Evolutionary conservation across 2,888 invertebrate genomes (phyloP), one percentile per base, ranked within the genome.

Genomic region (Rugalucina vietnamica): DNA sequence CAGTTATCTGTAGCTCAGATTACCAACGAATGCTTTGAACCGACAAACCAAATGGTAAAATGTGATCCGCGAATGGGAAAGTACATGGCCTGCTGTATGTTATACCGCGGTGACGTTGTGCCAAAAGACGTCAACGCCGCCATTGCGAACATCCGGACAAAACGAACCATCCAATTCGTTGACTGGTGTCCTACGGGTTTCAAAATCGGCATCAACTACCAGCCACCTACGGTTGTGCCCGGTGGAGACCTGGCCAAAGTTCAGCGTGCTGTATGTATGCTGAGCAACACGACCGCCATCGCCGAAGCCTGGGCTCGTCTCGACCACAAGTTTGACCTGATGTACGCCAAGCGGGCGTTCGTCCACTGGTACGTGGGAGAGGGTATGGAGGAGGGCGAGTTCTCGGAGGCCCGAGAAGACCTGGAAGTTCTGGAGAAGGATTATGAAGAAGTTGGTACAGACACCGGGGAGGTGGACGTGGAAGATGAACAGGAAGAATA

Each of bases 241-340:
- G 98, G 98, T 8, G 98, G 98, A 93, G 98, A 98, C 89, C 97
- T 98, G 88, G 95, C 95, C 43, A 95, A 95, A 90, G 95, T 95
- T 10, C 94, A 94, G 76, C 89, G 95, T 81, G 95, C 95, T 37
- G 93, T 95, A 12, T 97, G 97, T 83, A 98, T 98, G 97, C 96
- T 98, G 76, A 97, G 97, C 93, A 98, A 98, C 95, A 98, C 98
- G 14, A 98, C 98, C n/a, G 98, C 98, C 90, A 98, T 98, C 92
- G 97, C 97, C n/a, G 97, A 97, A 93, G 98, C 98, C 75, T 98
- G 98, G 97, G 97, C 96, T 84, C 96, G 97, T 79, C 95, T 98
- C 29, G 96, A 96, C 91, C 96, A 96, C 90, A 98, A 98, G 94
- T 98, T 97, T 94, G 97, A 97, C 85, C 94, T 97, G 70, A 97